These are phyloP conservation scores for Propsilocerus akamusi DNA, from an alignment of 1,140 invertebrate species.

Conservation along the genomic window DNA sequence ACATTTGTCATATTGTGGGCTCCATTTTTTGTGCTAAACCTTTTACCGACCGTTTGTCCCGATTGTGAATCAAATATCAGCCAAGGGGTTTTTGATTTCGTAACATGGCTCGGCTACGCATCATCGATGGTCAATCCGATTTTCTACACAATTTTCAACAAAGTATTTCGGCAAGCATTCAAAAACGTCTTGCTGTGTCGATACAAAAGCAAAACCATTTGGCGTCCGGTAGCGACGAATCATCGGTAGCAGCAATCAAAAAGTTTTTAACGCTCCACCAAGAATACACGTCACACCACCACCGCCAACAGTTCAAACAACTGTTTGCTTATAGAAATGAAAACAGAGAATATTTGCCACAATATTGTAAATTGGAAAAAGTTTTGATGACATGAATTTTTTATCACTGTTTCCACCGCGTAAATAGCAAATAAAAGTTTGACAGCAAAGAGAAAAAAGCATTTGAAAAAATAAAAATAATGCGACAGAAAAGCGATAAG, in stretches of 20 bases:
- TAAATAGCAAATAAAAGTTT: too few species aligned
- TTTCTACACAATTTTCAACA: conserved; percentile 90
- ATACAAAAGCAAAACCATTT: conserved; percentile 37
- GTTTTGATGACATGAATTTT: too few species aligned
- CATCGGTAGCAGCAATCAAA: conserved; percentile 1
- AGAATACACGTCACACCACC: neutral
- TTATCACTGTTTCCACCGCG: too few species aligned
- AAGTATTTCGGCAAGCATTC: conserved; percentile 79
- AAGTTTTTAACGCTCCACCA: neutral
- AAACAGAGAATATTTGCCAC: too few species aligned
- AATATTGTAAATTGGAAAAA: too few species aligned
- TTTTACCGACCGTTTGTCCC: conserved; percentile 56
- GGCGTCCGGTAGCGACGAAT: conserved; percentile 20
- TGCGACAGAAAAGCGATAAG: too few species aligned
- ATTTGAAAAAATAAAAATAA: too few species aligned
- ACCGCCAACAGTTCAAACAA: neutral
- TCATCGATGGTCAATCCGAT: conserved; percentile 88
- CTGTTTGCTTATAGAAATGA: too few species aligned
- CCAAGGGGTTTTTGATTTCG: conserved; percentile 63
- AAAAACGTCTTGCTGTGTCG: conserved; percentile 69
- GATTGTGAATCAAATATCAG: conserved; percentile 55
- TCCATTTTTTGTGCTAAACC: conserved; percentile 80
- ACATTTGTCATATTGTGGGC: conserved; percentile 87
- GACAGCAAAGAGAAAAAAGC: too few species aligned
- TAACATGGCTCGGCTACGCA: conserved; percentile 81